Base-by-base conservation (phyloP, 1,140 invertebrate species). In the Drosophila punjabiensis region DNA sequence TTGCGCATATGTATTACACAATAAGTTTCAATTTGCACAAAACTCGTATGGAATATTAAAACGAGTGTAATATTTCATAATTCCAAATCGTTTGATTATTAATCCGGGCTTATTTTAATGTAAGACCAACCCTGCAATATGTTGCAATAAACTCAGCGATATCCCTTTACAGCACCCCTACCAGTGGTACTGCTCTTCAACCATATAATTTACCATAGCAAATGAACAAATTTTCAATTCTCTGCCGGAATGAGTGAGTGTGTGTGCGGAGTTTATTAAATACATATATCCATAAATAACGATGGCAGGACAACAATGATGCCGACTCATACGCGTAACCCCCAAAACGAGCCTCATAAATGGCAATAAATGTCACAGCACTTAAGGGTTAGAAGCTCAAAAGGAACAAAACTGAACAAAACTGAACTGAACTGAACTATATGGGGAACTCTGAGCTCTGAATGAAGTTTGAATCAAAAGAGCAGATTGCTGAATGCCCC, bases 341-440 rank as follows among this genome's bases (percentile, higher is more conserved):
- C 70, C 80, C 84, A 75, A 76, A 87, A 69, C 71, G 86, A 89
- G 81, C 78, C 85, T 73, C 86, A 90, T 89, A 89, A 89, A 86
- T 74, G 82, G 79, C 86, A 89, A 89, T 89, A 90, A 89, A 90
- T 86, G 79, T 65, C 71, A 62, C 47, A 61, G 62, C 79, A 90
- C 86, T 89, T 89, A 89, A 89, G 86, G 86, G 86, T 89, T 89
- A 89, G 70, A 88, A 76, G 64, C 24, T 52, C 45, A 52, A 61
- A 28, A 9, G 24, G 1, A 45, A 45, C 43, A 11, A 5, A 39
- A 39, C 55, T 24, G 1, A 45, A 45, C 43, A 11, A 5, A 39
- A 39, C 55, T 24, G 9, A 39, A 73, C 43, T 18, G 50, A 45
- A 24, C 7, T n/a, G 41, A 53, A 75, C 39, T 45, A 56, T 18